Conservation (phyloP, 2,797 vertebrate genomes). For the Pangasius mekongensis region DNA sequence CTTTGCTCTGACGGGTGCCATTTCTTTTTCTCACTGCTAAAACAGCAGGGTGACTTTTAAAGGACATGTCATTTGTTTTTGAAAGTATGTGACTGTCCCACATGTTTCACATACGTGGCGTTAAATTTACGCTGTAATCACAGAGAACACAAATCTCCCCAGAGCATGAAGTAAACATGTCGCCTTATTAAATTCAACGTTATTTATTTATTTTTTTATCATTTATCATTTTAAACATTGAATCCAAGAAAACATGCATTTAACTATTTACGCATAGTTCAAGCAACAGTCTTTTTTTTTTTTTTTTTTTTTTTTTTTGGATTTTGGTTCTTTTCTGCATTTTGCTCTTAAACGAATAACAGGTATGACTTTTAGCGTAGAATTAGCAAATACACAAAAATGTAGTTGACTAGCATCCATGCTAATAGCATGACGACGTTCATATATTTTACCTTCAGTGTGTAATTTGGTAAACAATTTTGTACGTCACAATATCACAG, state of each 20-base stretch:
- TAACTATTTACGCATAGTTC: not conserved
- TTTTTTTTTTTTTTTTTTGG: too few species aligned
- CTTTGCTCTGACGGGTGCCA: not conserved
- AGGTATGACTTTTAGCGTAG: not conserved
- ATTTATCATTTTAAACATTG: too few species aligned
- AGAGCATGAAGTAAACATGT: not conserved
- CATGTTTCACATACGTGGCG: not conserved
- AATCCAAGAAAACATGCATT: not conserved
- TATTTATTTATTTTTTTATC: too few species aligned
- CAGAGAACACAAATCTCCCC: not conserved
- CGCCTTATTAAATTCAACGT: not conserved
- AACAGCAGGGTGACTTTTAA: not conserved
- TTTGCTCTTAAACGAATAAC: not conserved
- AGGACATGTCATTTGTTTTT: slow-evolving; percentile 24
- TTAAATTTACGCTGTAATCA: not conserved
- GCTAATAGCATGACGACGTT: not conserved
- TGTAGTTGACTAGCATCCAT: not conserved
- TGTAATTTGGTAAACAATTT: not conserved
- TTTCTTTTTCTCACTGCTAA: not conserved
- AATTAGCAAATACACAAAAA: not conserved
- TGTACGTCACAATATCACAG: not conserved
- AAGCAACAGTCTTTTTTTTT: not conserved
- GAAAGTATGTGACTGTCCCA: slow-evolving; percentile 21
- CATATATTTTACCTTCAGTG: not conserved
- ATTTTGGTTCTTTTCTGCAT: not conserved